phyloP scores from a whole-genome alignment of 2,113 vertebrate genomes.

The Zootoca vivipara region DNA sequence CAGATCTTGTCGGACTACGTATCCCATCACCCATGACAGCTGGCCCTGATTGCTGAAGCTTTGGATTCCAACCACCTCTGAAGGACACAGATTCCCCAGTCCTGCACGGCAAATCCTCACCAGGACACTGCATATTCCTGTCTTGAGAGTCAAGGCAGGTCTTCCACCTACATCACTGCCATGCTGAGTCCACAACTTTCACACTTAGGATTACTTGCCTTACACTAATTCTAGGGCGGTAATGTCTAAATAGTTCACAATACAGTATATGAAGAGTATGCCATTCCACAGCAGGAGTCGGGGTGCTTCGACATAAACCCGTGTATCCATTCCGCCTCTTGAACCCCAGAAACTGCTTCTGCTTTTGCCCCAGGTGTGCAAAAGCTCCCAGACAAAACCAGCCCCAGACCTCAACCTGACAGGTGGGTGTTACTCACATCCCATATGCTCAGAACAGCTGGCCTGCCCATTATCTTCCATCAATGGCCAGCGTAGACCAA shows the following conservation, averaged over 20 bases:
- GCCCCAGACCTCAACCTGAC: not conserved
- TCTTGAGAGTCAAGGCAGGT: not conserved
- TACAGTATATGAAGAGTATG: not conserved
- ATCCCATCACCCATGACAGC: not conserved
- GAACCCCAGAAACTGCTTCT: not conserved
- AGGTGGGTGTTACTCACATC: not conserved
- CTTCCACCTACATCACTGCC: not conserved
- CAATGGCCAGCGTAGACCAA: not conserved
- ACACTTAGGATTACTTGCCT: too few species aligned
- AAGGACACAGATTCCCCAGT: not conserved
- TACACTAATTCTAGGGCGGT: not conserved
- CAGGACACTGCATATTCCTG: not conserved
- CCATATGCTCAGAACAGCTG: not conserved
- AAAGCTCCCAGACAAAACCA: not conserved
- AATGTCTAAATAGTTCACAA: not conserved
- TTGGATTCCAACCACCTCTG: not conserved
- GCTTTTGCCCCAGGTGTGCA: not conserved
- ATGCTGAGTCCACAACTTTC: not conserved
- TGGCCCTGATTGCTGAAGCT: not conserved
- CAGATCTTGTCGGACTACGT: not conserved
- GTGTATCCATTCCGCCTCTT: not conserved
- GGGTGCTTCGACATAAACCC: not conserved
- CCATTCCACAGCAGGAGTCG: not conserved
- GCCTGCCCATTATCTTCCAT: not conserved
- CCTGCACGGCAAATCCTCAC: not conserved